Base-by-base conservation (phyloP, 2,797 vertebrate species). In the Ceryle rudis region DNA sequence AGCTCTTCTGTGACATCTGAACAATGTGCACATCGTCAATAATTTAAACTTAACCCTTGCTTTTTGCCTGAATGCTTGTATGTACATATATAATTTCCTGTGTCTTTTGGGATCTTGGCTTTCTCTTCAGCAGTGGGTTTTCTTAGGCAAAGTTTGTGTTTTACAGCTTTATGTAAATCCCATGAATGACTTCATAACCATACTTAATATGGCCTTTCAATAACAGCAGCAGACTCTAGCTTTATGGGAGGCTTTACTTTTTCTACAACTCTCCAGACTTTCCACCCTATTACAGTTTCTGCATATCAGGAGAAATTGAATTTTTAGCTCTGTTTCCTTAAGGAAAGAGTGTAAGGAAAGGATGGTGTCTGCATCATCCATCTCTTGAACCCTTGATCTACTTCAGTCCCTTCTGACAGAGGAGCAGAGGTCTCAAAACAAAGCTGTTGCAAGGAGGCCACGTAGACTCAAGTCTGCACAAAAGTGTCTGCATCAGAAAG, bases 391-490 rank as follows among this genome's bases (percentile, higher is more conserved):
- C 4, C 16, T 65, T 22, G 26, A 46, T 92, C 26, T 86, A 17
- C 23, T 14, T 37, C n/a, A 60, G n/a, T 44, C 11, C 28, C 9
- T 67, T 41, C 52, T 78, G 61, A 57, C 25, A 64, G 80, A 58
- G 26, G 14, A 73, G 22, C 9, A 49, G 62, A 82, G 57, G 14
- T 60, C 42, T 77, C 22, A 11, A 82, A 90, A 41, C 14, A 67
- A 66, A 86, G 44, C 44, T 57, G 11, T 39, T 89, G 57, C 5
- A 42, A 77, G 14, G 21, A 55, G 20, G 18, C 35, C 11, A 7
- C 0, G 0, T 44, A 51, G 39, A 35, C n/a, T 49, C 47, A 37
- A 77, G 41, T 39, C 8, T 2, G 1, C 1, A 1, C 19, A 33
- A 66, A 77, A 25, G 28, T 25, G 39, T 74, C 35, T 79, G 58